Evolutionary conservation across 2,888 invertebrate genomes (phyloP).

Genomic region (Alviniconcha strummeri): DNA sequence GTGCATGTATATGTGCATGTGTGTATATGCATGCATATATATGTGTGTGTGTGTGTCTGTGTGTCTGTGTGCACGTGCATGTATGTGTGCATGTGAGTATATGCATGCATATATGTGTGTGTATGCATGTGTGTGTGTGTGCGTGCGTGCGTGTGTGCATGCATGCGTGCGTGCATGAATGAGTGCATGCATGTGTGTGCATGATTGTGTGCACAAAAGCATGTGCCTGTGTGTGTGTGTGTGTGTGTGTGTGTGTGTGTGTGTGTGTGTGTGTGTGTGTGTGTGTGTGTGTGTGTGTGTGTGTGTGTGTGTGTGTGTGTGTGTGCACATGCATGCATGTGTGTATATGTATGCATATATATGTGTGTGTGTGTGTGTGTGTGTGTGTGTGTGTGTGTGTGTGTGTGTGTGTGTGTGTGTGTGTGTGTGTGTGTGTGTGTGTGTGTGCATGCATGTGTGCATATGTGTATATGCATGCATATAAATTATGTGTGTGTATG

Average conservation of each 20-base stretch:
- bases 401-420: not conserved
- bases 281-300: not conserved
- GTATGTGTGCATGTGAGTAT: slow-evolving; percentile 15
- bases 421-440: slow-evolving; percentile 7
- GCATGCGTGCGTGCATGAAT: too few relatives aligned
- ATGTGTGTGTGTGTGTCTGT: not conserved
- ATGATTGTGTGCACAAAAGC: too few relatives aligned
- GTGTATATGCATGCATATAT: not conserved
- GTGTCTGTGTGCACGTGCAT: not conserved
- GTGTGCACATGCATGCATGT: not conserved
- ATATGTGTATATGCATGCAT: not conserved
- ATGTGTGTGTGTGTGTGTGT: not conserved
- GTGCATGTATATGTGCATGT: not conserved
- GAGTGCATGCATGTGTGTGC: not conserved
- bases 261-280: not conserved
- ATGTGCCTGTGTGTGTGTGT: slow-evolving; percentile 2
- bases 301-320: not conserved
- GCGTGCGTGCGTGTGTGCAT: too few relatives aligned
- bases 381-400: not conserved
- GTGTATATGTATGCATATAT: too few relatives aligned
- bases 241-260: slow-evolving; percentile 1
- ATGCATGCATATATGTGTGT: not conserved
- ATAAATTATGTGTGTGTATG: not conserved
- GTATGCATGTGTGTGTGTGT: not conserved
- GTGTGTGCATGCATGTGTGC: not conserved